Conservation (phyloP, 2,888 invertebrate species). For the Lottia gigantea region DNA sequence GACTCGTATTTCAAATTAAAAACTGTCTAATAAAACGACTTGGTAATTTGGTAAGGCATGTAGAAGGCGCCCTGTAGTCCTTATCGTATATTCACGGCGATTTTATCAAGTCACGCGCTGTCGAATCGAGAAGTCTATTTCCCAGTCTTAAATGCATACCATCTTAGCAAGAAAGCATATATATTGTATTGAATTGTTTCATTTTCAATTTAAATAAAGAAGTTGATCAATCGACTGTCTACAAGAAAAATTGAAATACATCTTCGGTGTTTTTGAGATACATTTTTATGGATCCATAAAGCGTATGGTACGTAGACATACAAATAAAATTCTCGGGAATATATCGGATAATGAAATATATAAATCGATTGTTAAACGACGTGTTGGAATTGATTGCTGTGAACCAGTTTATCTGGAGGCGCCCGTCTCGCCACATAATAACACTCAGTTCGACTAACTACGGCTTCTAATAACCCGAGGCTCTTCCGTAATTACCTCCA, state of each 20-base stretch:
- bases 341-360: background rate
- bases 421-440: constrained; percentile 20
- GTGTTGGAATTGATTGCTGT: constrained; percentile 19
- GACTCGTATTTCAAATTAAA: constrained; percentile 19
- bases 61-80: constrained; percentile 12
- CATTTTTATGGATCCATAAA: no score
- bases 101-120: background rate
- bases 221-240: background rate
- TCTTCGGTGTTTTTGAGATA: no score
- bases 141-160: no score
- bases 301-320: constrained; percentile 1
- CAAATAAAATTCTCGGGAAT: constrained; percentile 20
- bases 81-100: background rate
- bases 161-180: no score
- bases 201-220: no score
- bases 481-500: constrained; percentile 7
- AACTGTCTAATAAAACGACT: constrained; percentile 15
- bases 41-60: constrained; percentile 20
- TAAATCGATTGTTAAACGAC: constrained; percentile 10
- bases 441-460: constrained; percentile 11
- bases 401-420: constrained; percentile 16
- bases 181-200: no score
- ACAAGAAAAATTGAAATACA: no score
- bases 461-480: constrained; percentile 9
- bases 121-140: background rate